These are phyloP conservation scores for Castor canadensis DNA, from an alignment of 2,113 vertebrate species.

Conservation along the genomic window DNA sequence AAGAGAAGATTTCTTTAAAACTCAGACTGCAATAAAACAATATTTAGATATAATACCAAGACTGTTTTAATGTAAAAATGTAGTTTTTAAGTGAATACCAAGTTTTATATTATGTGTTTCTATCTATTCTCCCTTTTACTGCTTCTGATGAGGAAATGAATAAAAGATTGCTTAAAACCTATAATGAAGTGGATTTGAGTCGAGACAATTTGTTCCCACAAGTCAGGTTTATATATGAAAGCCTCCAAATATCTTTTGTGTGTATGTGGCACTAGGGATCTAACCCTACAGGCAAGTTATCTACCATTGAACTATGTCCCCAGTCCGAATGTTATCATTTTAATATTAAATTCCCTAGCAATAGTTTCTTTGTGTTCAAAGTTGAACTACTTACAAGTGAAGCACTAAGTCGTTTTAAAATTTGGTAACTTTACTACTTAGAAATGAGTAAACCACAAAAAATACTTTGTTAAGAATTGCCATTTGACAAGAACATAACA, in stretches of 20 bases:
- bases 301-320: no score
- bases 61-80: neutral
- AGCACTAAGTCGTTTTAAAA: neutral
- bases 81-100: neutral
- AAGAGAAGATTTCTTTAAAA: neutral
- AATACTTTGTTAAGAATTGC: neutral
- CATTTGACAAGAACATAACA: neutral
- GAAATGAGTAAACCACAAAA: neutral
- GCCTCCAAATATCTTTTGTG: neutral
- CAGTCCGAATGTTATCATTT: neutral
- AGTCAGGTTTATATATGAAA: neutral
- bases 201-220: conserved; percentile 30
- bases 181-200: neutral
- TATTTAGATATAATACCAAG: neutral
- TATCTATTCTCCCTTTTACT: neutral
- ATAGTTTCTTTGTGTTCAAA: neutral
- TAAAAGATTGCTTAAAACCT: neutral
- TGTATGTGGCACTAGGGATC: no score
- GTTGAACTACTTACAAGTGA: neutral
- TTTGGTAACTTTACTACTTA: neutral
- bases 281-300: no score
- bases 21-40: no score
- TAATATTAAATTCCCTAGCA: conserved; percentile 25
- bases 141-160: conserved; percentile 8
- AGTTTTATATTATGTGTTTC: neutral